Evolutionary conservation across 2,888 invertebrate genomes (phyloP).

Genomic region (Andricus curvator): DNA sequence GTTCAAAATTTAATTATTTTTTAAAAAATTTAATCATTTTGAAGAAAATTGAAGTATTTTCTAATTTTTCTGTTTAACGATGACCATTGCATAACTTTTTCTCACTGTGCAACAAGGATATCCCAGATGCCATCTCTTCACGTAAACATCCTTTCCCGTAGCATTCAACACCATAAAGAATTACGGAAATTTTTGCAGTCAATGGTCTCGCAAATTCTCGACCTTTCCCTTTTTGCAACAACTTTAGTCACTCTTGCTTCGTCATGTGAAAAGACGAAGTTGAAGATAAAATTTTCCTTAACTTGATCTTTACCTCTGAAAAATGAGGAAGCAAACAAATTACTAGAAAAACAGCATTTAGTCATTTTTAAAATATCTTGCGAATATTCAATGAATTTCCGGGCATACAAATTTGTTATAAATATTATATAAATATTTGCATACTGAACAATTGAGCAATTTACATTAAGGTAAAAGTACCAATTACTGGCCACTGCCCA

Average conservation of each 20-base stretch:
- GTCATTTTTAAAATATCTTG: neutral
- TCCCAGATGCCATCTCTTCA: neutral
- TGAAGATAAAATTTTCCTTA: neutral
- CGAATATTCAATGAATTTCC: neutral
- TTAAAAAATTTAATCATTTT: no score
- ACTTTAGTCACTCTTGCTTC: slow-evolving; percentile 3
- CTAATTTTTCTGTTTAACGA: neutral
- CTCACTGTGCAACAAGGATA: neutral
- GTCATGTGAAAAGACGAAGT: neutral
- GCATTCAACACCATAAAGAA: slow-evolving; percentile 12
- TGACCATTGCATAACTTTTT: slow-evolving; percentile 2
- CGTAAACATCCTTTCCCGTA: slow-evolving; percentile 12
- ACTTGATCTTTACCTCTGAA: neutral
- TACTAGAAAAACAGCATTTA: neutral
- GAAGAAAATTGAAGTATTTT: no score
- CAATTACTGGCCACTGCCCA: no score
- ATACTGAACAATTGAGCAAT: neutral
- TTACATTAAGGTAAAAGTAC: neutral
- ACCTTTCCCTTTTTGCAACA: neutral
- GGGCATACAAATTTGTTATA: neutral
- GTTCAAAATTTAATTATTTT: no score
- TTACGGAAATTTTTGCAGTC: neutral
- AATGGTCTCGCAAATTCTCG: slow-evolving; percentile 3
- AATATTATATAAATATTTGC: neutral
- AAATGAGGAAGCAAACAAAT: neutral